Conservation (phyloP, 2,797 vertebrate genomes). For the Gouania willdenowi region DNA sequence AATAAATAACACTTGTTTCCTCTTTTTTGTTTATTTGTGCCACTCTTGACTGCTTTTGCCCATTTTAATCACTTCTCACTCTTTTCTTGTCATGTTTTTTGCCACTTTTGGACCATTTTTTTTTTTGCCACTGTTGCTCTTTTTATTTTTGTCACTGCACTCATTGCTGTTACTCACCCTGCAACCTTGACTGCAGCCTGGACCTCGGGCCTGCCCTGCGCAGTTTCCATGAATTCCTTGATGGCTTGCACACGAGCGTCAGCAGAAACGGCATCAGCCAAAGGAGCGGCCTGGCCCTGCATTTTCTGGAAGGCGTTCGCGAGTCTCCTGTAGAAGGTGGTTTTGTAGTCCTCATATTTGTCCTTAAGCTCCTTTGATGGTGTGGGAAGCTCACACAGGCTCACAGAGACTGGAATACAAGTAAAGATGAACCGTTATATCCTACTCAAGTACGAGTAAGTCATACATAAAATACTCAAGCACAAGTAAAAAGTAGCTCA, state of each 20-base stretch:
- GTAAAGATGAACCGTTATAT: too few relatives aligned
- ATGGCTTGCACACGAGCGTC: accelerated
- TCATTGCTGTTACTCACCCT: constrained; percentile 60
- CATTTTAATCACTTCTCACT: too few relatives aligned
- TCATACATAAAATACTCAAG: too few relatives aligned
- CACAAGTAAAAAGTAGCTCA: too few relatives aligned
- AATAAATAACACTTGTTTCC: too few relatives aligned
- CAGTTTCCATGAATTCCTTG: background rate
- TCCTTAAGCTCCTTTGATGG: constrained; percentile 64
- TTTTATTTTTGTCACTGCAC: too few relatives aligned
- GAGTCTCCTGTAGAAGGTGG: constrained; percentile 50
- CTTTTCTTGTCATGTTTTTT: too few relatives aligned
- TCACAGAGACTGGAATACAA: constrained; percentile 63
- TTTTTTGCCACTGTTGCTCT: too few relatives aligned
- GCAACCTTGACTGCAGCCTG: constrained; percentile 24
- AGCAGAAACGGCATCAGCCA: background rate
- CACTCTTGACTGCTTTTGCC: too few relatives aligned
- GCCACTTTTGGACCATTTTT: too few relatives aligned
- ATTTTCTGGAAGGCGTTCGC: constrained; percentile 1
- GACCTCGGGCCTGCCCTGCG: constrained; percentile 27
- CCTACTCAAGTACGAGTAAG: too few relatives aligned
- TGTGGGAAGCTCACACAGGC: constrained; percentile 40
- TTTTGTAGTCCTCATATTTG: constrained; percentile 50
- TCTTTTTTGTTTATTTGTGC: too few relatives aligned
- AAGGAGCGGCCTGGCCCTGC: background rate